Percentiles rank a stretch among this genome's conserved stretches.
phyloP scores from a whole-genome alignment of 1,140 invertebrate species.

The Philopotamus ludificatus region DNA sequence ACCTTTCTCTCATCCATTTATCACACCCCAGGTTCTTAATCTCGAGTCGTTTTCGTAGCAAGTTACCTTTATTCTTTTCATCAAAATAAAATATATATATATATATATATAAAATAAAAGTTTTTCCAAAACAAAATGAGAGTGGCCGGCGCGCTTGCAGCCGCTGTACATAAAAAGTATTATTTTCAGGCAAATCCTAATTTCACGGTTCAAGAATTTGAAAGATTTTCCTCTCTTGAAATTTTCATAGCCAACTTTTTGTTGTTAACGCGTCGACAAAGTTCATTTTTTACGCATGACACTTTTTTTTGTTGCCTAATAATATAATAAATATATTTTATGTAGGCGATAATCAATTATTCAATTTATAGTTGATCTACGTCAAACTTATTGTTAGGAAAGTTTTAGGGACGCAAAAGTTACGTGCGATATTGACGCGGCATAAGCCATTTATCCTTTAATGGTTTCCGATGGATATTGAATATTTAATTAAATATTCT shows the following conservation, averaged over 20 bases:
- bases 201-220: conserved; percentile 13
- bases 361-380: no score
- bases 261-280: neutral
- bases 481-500: no score
- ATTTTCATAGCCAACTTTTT: neutral
- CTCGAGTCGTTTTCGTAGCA: conserved; percentile 1
- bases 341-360: no score
- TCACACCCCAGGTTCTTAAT: conserved; percentile 8
- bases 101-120: no score
- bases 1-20: conserved; percentile 14
- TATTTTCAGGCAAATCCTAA: neutral
- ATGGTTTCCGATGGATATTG: no score
- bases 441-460: no score
- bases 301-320: neutral
- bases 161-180: neutral
- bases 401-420: no score
- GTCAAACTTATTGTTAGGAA: no score
- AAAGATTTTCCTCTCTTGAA: neutral
- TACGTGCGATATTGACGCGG: no score
- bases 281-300: neutral
- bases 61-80: neutral
- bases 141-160: neutral
- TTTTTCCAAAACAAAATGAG: neutral
- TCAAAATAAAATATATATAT: neutral
- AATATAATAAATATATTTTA: no score